Evolutionary conservation across 2,113 vertebrate species (phyloP).

Genomic region (Ophthalmolycus amberensis): DNA sequence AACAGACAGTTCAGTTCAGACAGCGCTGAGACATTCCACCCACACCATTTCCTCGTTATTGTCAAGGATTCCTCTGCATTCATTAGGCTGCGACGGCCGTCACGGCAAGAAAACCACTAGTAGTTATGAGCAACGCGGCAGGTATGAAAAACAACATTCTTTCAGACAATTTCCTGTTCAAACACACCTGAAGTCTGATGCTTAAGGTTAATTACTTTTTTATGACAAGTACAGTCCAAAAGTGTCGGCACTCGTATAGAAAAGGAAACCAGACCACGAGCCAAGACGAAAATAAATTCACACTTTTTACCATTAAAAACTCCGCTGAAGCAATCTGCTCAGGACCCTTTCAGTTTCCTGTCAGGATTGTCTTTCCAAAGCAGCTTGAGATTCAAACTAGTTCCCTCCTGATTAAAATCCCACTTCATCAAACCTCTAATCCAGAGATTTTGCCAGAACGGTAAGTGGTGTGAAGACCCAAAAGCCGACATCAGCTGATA

Average conservation of each 20-base stretch:
- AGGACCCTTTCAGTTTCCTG: not conserved
- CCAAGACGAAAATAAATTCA: not conserved
- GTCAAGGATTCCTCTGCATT: constrained; percentile 28
- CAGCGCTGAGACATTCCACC: not conserved
- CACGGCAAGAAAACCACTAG: constrained; percentile 3
- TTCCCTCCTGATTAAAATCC: constrained; percentile 1
- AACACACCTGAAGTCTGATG: not conserved
- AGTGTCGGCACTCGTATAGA: not conserved
- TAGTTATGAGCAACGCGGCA: not conserved
- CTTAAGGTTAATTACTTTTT: not conserved
- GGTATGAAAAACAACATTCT: not conserved
- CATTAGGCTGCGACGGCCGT: constrained; percentile 18
- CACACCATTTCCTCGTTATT: constrained; percentile 18
- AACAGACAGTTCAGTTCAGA: not conserved
- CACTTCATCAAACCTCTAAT: constrained; percentile 15
- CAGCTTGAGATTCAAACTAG: constrained; percentile 4
- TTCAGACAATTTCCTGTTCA: not conserved
- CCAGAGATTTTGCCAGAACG: constrained; percentile 6
- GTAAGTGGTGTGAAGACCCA: not conserved
- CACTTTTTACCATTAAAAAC: not conserved
- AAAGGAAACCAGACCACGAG: not conserved
- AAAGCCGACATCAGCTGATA: not conserved
- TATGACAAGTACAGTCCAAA: not conserved
- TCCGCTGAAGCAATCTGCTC: not conserved
- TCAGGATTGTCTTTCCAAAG: not conserved